Conservation (phyloP, 2,113 vertebrate species). For the Zosterops pallidus region DNA sequence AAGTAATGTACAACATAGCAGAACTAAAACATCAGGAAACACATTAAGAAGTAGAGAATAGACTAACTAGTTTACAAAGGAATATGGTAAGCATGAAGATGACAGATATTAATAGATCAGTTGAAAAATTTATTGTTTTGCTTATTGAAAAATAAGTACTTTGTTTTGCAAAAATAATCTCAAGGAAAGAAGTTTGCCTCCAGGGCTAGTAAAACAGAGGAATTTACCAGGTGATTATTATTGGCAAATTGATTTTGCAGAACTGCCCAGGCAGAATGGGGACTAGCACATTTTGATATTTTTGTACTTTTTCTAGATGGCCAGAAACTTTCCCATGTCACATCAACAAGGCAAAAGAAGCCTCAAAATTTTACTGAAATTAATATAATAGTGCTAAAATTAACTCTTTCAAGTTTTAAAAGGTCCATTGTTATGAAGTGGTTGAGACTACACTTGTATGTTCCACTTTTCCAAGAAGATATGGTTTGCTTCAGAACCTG, state of each 20-base stretch:
- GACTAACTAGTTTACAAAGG: not conserved
- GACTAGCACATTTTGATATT: not conserved
- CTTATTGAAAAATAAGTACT: not conserved
- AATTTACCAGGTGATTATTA: not conserved
- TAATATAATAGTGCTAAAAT: not conserved
- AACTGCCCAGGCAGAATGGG: not conserved
- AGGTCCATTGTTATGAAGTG: not conserved
- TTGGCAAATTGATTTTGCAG: not conserved
- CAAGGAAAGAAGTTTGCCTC: not conserved
- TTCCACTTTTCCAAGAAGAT: not conserved
- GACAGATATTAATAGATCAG: not conserved
- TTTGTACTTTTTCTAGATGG: not conserved
- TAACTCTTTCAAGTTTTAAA: not conserved
- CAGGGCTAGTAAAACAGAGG: not conserved
- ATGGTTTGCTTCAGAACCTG: not conserved
- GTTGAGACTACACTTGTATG: rapidly evolving
- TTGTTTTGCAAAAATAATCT: not conserved
- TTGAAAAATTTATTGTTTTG: not conserved
- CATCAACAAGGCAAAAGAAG: not conserved
- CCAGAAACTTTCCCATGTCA: not conserved
- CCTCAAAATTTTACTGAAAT: not conserved
- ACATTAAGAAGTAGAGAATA: not conserved
- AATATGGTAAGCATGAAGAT: not conserved
- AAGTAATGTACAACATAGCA: not conserved
- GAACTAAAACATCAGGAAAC: not conserved